phyloP scores from a whole-genome alignment of 35 echinoderm and acorn worm genomes.

The Amphiura filiformis region DNA sequence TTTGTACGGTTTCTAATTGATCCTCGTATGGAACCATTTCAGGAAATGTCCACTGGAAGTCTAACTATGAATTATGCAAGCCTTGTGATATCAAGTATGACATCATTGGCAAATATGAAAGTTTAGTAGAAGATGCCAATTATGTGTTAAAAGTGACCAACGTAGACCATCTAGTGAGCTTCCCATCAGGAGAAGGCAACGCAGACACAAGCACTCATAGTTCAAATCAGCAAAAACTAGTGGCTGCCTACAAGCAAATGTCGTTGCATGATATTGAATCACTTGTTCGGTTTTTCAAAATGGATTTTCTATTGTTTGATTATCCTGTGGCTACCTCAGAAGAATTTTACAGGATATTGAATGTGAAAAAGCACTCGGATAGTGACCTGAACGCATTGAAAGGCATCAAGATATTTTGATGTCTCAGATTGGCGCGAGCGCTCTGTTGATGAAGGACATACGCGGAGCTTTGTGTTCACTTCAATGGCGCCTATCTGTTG shows the following conservation, averaged over 20 bases:
- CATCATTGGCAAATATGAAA: constrained; percentile 85
- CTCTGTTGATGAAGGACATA: no score
- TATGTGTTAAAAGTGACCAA: constrained; percentile 41
- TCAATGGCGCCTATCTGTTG: no score
- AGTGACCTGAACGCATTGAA: no score
- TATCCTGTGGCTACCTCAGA: constrained; percentile 17
- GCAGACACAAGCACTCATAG: constrained; percentile 45
- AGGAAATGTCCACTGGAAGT: constrained; percentile 47
- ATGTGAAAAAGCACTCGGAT: no score
- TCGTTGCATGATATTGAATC: constrained; percentile 1
- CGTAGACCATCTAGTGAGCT: constrained; percentile 35
- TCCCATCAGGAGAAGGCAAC: constrained; percentile 47
- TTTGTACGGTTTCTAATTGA: constrained; percentile 47
- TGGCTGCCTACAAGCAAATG: constrained; percentile 33
- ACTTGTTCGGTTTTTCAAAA: constrained; percentile 29
- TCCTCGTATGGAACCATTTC: background rate
- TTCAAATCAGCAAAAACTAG: constrained; percentile 40
- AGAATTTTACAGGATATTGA: background rate
- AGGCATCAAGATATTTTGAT: no score
- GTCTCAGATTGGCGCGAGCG: no score
- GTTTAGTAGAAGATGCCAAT: constrained; percentile 57
- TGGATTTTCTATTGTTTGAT: constrained; percentile 78
- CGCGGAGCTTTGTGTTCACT: no score
- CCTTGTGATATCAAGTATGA: constrained; percentile 79
- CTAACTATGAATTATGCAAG: constrained; percentile 25